Conservation (phyloP, 2,888 invertebrate genomes). For the Limnephilus lunatus region DNA sequence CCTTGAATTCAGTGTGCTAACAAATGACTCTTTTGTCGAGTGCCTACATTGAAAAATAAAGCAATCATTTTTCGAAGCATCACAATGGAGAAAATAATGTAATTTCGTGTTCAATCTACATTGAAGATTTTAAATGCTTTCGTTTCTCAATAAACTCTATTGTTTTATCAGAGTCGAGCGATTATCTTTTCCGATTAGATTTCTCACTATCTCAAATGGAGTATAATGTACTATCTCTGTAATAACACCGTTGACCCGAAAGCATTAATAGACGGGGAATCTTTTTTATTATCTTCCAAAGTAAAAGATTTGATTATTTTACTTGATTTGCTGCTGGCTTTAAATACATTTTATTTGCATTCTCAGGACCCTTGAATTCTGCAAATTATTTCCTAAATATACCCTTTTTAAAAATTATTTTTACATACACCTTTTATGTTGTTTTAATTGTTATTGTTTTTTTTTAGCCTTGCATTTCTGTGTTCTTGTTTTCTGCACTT, state of each 20-base stretch:
- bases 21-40: slow-evolving; percentile 38
- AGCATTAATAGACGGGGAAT: too few species aligned
- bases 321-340: neutral
- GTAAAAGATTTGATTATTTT: neutral
- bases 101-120: neutral
- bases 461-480: slow-evolving; percentile 7
- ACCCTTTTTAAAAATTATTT: neutral
- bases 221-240: too few species aligned
- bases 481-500: slow-evolving; percentile 7
- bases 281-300: too few species aligned
- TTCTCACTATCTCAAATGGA: neutral
- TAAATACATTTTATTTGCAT: neutral
- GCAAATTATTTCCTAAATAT: neutral
- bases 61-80: neutral
- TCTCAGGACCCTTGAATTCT: neutral
- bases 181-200: neutral
- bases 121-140: neutral
- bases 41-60: neutral
- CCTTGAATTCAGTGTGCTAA: slow-evolving; percentile 11
- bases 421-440: neutral
- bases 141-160: neutral
- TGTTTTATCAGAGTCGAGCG: neutral
- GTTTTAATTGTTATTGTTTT: slow-evolving; percentile 25
- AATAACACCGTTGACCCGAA: too few species aligned
- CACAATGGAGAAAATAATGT: slow-evolving; percentile 32